Base-by-base conservation (phyloP, 1,140 invertebrate species). In the Elysia chlorotica region DNA sequence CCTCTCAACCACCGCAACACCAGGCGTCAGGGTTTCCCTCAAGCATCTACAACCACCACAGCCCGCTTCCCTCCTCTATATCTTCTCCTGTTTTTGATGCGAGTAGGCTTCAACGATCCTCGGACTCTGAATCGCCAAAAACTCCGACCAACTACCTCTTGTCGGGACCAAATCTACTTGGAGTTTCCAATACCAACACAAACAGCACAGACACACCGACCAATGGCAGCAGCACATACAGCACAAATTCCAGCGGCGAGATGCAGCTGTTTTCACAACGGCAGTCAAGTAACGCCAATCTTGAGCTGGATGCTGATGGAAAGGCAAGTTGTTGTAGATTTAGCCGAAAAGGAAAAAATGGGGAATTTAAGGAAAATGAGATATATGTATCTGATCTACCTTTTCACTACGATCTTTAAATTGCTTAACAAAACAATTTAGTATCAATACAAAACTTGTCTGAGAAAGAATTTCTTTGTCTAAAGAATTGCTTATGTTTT, bases 221-320 rank as follows among this genome's bases (percentile, higher is more conserved):
- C 19, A 82, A 82, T 2, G 81, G 77, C 33, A 83, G 77, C 38
- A 77, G 78, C 37, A 84, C 78, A 0, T 77, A 79, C 70, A 85
- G 83, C 19, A 84, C 81, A 33, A 78, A 82, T 59, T 83, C 80
- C 56, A 82, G 80, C 78, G 83, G 79, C 10, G 82, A 83, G 57
- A 76, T 78, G n/a, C 74, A 78, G 21, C 77, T 81, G 35, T 83
- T 81, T 62, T 76, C 79, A 30, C 76, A 78, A n/a, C 71, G 74
- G 21, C 65, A 71, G 5, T 35, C 59, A 19, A 38, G 68, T 23
- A 72, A 73, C 10, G 79, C 80, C 28, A 82, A 86, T 77, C 78
- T 90, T 31, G 84, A 87, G 38, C 80, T 90, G 38, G 89, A 90
- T 81, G 85, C 85, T 74, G 90, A 93, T 77, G 90, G 90, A 23